phyloP scores from a whole-genome alignment of 1,140 invertebrate genomes.

The Elysia chlorotica region DNA sequence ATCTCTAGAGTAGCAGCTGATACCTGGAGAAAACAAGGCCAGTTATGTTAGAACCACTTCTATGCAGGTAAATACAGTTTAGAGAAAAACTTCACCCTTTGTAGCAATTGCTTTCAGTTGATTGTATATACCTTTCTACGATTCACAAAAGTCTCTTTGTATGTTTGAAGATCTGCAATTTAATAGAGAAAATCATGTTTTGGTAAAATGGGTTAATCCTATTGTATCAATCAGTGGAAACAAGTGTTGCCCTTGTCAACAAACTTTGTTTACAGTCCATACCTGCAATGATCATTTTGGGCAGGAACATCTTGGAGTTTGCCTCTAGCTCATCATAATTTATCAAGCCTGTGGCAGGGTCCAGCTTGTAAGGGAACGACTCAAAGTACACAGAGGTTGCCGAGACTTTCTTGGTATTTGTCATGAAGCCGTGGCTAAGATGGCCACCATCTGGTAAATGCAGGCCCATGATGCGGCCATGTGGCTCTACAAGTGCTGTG shows the following conservation, averaged over 20 bases:
- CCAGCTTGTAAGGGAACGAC: slow-evolving; percentile 96
- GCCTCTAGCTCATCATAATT: slow-evolving; percentile 89
- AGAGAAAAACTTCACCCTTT: too few relatives aligned
- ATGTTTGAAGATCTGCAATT: too few relatives aligned
- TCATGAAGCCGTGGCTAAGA: slow-evolving; percentile 90
- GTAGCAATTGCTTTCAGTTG: too few relatives aligned
- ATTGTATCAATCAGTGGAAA: too few relatives aligned
- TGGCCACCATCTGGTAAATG: slow-evolving; percentile 97
- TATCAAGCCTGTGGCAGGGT: slow-evolving; percentile 85
- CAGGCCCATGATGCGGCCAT: slow-evolving; percentile 96
- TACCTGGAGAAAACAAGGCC: slow-evolving; percentile 65
- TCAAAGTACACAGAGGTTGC: slow-evolving; percentile 98
- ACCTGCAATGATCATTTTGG: slow-evolving; percentile 90
- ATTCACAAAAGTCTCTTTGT: too few relatives aligned
- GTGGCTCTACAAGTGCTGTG: slow-evolving; percentile 74
- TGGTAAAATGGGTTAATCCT: too few relatives aligned
- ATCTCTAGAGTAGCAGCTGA: slow-evolving; percentile 81
- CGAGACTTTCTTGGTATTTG: slow-evolving; percentile 89
- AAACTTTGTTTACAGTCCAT: too few relatives aligned
- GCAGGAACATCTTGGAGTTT: slow-evolving; percentile 86
- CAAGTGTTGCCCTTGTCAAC: too few relatives aligned
- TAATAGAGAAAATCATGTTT: too few relatives aligned
- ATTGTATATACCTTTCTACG: too few relatives aligned
- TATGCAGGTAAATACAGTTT: too few relatives aligned
- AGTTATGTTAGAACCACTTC: too few relatives aligned